Evolutionary conservation across 2,113 vertebrate genomes (phyloP).

Genomic region (Bambusicola thoracicus): DNA sequence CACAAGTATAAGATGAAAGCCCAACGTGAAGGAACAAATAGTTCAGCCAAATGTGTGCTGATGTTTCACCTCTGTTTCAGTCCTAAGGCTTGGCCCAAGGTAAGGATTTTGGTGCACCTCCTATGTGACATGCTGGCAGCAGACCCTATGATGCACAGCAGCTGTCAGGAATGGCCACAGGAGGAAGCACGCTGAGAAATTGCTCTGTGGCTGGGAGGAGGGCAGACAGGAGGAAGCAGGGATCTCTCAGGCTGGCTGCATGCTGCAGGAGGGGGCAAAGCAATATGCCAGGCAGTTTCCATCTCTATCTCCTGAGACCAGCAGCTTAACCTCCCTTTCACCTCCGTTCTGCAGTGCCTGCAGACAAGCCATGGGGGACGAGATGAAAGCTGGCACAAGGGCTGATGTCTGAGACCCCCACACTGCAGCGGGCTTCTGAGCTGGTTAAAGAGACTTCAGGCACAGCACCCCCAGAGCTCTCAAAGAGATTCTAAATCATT

Average conservation of each 20-base stretch:
- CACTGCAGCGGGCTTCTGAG: conserved; percentile 34
- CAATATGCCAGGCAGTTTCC: conserved; percentile 21
- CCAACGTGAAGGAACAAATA: background rate
- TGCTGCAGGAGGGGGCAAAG: conserved; percentile 33
- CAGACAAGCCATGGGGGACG: background rate
- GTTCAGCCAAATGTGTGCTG: accelerated
- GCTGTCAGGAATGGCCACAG: background rate
- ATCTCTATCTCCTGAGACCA: conserved; percentile 69
- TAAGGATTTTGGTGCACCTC: background rate
- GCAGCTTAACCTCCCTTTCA: conserved; percentile 55
- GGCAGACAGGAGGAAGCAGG: background rate
- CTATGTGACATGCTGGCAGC: accelerated
- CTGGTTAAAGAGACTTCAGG: conserved; percentile 15
- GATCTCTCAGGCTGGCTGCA: background rate
- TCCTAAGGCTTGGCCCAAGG: background rate
- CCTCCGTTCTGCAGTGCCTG: conserved; percentile 38
- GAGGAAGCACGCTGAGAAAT: background rate
- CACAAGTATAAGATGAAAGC: background rate
- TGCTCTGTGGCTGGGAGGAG: background rate
- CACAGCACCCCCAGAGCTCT: background rate
- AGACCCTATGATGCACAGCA: background rate
- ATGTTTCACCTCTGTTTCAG: background rate
- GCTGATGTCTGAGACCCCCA: conserved; percentile 23
- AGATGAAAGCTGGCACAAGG: conserved; percentile 32
- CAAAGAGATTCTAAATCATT: conserved; percentile 20